Conservation (phyloP, 2,113 vertebrate species). For the Leptobrachium ailaonicum region DNA sequence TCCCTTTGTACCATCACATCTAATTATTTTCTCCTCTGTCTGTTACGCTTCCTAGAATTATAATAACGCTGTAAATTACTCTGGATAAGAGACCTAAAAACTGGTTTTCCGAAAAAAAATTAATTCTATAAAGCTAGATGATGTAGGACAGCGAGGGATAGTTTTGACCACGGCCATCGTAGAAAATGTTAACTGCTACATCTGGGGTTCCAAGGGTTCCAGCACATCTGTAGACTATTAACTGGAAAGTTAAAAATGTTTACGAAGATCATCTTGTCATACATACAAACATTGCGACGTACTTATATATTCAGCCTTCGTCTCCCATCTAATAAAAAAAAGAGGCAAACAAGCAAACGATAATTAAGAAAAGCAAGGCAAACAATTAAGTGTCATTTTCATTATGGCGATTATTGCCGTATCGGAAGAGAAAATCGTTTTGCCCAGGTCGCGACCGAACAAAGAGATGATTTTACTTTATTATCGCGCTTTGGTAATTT, state of each 20-base stretch:
- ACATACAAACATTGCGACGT: not conserved
- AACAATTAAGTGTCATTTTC: slow-evolving; percentile 16
- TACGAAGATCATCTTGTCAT: not conserved
- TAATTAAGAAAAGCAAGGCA: slow-evolving; percentile 5
- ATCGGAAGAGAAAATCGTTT: not conserved
- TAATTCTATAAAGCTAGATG: too few relatives aligned
- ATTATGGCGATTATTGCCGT: slow-evolving; percentile 4
- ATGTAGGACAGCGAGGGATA: too few relatives aligned
- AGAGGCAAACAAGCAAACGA: slow-evolving; percentile 1
- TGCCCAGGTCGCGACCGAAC: not conserved
- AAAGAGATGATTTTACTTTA: not conserved
- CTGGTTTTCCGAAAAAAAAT: too few relatives aligned
- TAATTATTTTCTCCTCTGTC: too few relatives aligned
- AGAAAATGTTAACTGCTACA: too few relatives aligned
- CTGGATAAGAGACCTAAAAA: too few relatives aligned
- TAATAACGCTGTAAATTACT: too few relatives aligned
- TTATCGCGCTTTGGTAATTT: not conserved
- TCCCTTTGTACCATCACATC: too few relatives aligned
- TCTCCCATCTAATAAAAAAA: slow-evolving; percentile 7
- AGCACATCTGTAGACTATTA: too few relatives aligned
- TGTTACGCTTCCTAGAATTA: too few relatives aligned
- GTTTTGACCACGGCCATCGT: too few relatives aligned
- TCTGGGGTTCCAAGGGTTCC: too few relatives aligned
- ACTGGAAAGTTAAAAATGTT: not conserved
- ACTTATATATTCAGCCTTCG: slow-evolving; percentile 6